Conservation (phyloP, 37 sponge, comb jelly and placozoan genomes). For the Ianthella basta region DNA sequence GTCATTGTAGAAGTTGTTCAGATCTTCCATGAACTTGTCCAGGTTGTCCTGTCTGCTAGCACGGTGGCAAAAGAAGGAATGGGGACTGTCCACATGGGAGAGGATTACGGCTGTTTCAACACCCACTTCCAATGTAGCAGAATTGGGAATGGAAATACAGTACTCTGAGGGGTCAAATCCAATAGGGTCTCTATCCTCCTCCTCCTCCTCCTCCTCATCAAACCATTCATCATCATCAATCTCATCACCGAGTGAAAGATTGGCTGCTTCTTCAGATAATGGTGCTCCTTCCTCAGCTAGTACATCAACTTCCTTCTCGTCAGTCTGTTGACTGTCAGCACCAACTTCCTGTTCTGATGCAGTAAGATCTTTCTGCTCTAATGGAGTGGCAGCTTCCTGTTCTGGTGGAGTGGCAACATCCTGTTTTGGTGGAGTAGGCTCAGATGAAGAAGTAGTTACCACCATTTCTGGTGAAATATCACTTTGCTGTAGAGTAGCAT, state of each 20-base stretch:
- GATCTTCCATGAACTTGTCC: not conserved
- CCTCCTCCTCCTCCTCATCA: constrained; percentile 24
- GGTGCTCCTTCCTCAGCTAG: not conserved
- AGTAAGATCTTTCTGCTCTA: not conserved
- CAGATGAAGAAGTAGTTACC: no score
- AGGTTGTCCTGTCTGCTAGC: not conserved
- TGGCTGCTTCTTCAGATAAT: no score
- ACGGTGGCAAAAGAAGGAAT: not conserved
- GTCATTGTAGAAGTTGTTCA: constrained; percentile 22
- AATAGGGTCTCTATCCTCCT: constrained; percentile 15
- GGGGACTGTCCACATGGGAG: not conserved
- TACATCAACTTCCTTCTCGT: not conserved
- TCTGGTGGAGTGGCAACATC: no score
- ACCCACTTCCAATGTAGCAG: not conserved
- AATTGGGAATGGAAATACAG: constrained; percentile 16
- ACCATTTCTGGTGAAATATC: no score
- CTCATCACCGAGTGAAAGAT: no score
- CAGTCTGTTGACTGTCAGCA: no score
- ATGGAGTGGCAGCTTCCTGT: not conserved
- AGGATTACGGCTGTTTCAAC: not conserved
- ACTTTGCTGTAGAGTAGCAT: not conserved
- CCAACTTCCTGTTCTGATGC: not conserved
- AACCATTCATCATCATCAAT: constrained; percentile 5
- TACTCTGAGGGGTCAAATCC: constrained; percentile 26
- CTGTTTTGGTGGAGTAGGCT: no score